Conservation (phyloP, 1,140 invertebrate species). For the Harpegnathos saltator region DNA sequence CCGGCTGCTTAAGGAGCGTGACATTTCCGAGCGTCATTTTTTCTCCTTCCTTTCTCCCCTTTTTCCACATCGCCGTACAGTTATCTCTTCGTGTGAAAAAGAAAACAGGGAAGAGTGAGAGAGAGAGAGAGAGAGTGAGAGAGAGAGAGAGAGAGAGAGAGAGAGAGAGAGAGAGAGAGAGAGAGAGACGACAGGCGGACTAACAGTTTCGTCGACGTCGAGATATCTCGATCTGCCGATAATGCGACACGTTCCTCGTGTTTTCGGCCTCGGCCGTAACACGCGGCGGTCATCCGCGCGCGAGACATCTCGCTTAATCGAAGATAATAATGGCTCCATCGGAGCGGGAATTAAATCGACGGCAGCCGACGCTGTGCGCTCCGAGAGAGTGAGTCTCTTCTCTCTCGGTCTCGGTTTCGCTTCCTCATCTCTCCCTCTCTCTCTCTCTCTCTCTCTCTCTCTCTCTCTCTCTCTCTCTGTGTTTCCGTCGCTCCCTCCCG, state of each 20-base stretch:
- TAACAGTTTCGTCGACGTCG: background rate
- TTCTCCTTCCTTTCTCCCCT: background rate
- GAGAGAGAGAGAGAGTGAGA: conserved; percentile 44
- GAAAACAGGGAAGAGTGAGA: conserved; percentile 12
- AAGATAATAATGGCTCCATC: conserved; percentile 33
- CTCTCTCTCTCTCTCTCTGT: background rate
- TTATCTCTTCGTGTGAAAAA: background rate
- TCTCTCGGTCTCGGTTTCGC: conserved; percentile 18
- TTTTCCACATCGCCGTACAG: background rate
- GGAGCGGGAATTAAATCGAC: conserved; percentile 41
- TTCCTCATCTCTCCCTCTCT: background rate
- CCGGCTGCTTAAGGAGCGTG: conserved; percentile 12
- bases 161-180: conserved; percentile 38
- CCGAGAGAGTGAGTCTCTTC: conserved; percentile 6
- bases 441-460: background rate
- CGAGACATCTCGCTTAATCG: conserved; percentile 27
- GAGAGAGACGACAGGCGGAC: conserved; percentile 30
- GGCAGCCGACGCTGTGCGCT: background rate
- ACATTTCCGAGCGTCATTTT: background rate
- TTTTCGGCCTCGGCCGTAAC: background rate
- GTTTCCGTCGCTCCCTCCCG: background rate
- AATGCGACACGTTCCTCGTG: background rate
- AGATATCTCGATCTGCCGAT: background rate
- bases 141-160: background rate
- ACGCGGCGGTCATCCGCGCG: conserved; percentile 4